These are phyloP conservation scores for Brachionus calyciflorus DNA, from an alignment of 1,140 invertebrate genomes.

Conservation along the genomic window DNA sequence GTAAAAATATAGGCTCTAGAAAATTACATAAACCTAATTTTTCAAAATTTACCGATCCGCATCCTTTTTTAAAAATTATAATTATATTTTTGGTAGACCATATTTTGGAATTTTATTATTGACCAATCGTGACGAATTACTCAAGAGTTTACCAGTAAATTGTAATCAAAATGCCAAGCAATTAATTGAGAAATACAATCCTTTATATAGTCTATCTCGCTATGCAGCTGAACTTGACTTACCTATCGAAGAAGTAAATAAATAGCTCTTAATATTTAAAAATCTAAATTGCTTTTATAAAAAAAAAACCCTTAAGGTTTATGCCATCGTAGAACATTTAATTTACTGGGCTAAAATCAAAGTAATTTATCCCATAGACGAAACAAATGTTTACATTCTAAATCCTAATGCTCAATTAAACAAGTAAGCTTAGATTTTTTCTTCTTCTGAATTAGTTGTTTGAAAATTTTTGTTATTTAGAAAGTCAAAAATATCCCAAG, in stretches of 20 bases:
- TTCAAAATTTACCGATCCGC: no score
- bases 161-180: not conserved
- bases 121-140: not conserved
- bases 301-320: not conserved
- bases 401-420: slow-evolving; percentile 16
- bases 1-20: no score
- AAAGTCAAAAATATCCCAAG: not conserved
- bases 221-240: slow-evolving; percentile 37
- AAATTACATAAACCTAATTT: no score
- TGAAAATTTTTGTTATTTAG: not conserved
- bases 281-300: not conserved
- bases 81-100: slow-evolving; percentile 7
- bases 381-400: slow-evolving; percentile 27
- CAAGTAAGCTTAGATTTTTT: no score
- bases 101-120: slow-evolving; percentile 34
- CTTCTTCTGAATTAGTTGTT: not conserved
- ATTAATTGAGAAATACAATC: slow-evolving; percentile 34
- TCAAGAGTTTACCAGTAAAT: not conserved
- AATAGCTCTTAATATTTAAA: not conserved
- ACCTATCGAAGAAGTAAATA: slow-evolving; percentile 24
- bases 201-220: not conserved
- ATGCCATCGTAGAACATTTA: slow-evolving; percentile 30
- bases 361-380: slow-evolving; percentile 33
- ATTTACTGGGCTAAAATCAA: slow-evolving; percentile 38
- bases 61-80: no score